Percentiles rank a stretch among this genome's conserved stretches.
Conservation (phyloP, 2,797 vertebrate species). For the Scomberomorus guttatus region DNA sequence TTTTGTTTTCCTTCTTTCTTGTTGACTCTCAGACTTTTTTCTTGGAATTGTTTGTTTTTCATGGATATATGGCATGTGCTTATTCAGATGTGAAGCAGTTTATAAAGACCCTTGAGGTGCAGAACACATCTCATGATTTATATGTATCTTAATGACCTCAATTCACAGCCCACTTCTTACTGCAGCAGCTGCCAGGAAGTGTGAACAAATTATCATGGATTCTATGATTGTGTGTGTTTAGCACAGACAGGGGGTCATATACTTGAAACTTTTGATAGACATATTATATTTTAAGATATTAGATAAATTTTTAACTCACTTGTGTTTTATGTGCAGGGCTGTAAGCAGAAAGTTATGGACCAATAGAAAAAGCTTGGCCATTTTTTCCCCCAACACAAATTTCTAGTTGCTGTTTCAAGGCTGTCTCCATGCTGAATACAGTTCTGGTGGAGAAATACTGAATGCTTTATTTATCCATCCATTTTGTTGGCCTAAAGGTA, state of each 20-base stretch:
- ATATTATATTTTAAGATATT: background rate
- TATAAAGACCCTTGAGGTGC: background rate
- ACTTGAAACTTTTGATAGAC: background rate
- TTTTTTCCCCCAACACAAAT: too few relatives aligned
- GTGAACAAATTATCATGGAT: background rate
- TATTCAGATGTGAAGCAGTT: slow-evolving; percentile 29
- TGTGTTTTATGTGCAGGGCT: background rate
- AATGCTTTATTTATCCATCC: background rate
- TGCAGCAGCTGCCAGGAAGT: background rate
- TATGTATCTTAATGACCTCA: slow-evolving; percentile 10
- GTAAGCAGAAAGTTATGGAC: too few relatives aligned
- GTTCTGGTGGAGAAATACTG: background rate
- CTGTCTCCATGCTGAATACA: too few relatives aligned
- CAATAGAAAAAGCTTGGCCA: too few relatives aligned
- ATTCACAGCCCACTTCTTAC: background rate
- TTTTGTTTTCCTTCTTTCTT: slow-evolving; percentile 49
- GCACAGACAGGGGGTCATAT: background rate
- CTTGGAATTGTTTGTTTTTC: slow-evolving; percentile 27
- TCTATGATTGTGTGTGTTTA: background rate
- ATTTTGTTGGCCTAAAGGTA: background rate
- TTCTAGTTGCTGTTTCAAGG: too few relatives aligned
- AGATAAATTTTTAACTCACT: background rate
- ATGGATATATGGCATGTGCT: background rate
- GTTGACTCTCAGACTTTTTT: slow-evolving; percentile 32
- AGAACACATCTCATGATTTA: slow-evolving; percentile 41